Conservation (phyloP, 2,797 vertebrate species). For the Chromis chromis region DNA sequence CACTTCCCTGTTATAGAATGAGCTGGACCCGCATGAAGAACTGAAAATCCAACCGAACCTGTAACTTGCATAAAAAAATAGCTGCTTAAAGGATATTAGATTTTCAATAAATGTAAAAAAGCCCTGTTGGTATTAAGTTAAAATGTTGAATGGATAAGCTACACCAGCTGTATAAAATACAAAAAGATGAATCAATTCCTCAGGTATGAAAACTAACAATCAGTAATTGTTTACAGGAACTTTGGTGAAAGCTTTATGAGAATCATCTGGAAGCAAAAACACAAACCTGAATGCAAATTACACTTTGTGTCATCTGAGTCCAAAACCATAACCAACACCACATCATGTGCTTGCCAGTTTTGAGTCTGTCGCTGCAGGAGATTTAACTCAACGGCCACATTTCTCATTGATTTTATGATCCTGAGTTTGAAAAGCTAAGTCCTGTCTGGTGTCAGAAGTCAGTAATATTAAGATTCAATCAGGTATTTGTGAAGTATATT, state of each 20-base stretch:
- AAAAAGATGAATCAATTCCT: constrained; percentile 45
- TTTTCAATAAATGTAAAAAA: constrained; percentile 14
- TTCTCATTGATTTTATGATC: constrained; percentile 30
- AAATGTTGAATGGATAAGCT: constrained; percentile 37
- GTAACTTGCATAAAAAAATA: constrained; percentile 29
- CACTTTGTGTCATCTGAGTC: constrained; percentile 52
- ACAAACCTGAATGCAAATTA: constrained; percentile 33
- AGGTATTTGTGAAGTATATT: not conserved
- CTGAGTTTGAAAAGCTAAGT: constrained; percentile 37
- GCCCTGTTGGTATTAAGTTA: constrained; percentile 30
- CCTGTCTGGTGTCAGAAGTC: constrained; percentile 32
- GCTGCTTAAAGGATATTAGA: constrained; percentile 3
- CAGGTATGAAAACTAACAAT: constrained; percentile 58
- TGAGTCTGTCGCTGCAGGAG: constrained; percentile 37
- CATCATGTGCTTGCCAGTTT: constrained; percentile 40
- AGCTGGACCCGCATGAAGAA: constrained; percentile 33
- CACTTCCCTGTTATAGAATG: constrained; percentile 28
- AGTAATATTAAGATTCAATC: constrained; percentile 21
- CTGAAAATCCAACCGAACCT: constrained; percentile 22
- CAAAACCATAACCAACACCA: constrained; percentile 59
- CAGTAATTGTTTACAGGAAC: constrained; percentile 59
- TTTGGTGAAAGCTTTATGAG: constrained; percentile 51
- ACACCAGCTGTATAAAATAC: constrained; percentile 51
- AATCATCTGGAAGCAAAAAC: constrained; percentile 50
- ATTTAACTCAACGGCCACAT: constrained; percentile 45